Evolutionary conservation across 1,140 invertebrate genomes (phyloP), one percentile per base, ranked within the genome.

Genomic region (Seison nebaliae): DNA sequence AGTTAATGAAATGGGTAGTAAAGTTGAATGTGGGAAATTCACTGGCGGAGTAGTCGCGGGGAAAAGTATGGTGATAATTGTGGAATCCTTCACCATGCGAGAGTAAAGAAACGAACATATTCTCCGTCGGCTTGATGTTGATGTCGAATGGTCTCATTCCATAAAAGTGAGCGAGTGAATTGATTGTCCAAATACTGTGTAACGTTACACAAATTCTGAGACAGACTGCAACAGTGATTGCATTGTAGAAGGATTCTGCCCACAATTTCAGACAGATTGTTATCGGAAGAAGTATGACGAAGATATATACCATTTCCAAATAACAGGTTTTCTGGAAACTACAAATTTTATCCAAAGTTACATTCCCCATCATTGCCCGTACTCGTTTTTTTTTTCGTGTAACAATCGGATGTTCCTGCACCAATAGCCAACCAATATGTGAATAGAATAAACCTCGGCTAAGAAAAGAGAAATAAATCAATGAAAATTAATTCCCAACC

Each of bases 1-100:
- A 56, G 48, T 84, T 75, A 48, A 86, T 75, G 42, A 80, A 68
- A 0, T 65, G 65, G 0, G 73, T 76, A 0, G 76, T 78, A 28
- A 73, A 61, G 49, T 88, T 91, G 9, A 72, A 54, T 8, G 64
- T 64, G 11, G 31, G 37, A n/a, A n/a, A n/a, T n/a, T n/a, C n/a
- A n/a, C n/a, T n/a, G n/a, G n/a, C n/a, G n/a, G n/a, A n/a, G n/a
- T 26, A 26, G 12, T 26, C 24, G 2, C 9, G 12, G 9, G 24
- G 24, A 26, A 26, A 26, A 11, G 9, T 12, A 26, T 26, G 24
- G 12, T 26, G 24, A 26, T 11, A 26, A 26, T 26, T 26, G 12
- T 26, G 24, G 12, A 11, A 26, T 11, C 24, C 24, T 26, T 26
- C 24, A 26, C 24, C 24, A 26, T 11, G 24, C 2, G 24, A 11